Conservation (phyloP, 2,888 invertebrate species). For the Netelia fuscicornis region DNA sequence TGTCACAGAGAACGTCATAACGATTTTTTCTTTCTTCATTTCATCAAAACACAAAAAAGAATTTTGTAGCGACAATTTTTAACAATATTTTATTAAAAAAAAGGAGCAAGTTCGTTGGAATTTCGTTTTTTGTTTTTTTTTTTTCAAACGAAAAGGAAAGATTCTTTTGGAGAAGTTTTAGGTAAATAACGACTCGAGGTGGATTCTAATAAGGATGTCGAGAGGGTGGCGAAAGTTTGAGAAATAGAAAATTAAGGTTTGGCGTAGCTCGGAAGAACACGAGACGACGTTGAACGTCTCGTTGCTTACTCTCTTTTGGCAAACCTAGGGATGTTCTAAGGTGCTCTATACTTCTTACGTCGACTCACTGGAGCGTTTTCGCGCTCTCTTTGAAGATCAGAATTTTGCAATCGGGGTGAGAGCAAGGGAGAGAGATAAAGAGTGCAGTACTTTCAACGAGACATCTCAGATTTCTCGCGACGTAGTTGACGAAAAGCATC, state of each 20-base stretch:
- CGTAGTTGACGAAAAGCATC: neutral
- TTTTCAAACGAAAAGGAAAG: neutral
- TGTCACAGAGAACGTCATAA: slow-evolving; percentile 30
- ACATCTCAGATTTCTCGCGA: slow-evolving; percentile 9
- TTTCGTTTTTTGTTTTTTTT: neutral
- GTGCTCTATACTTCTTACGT: neutral
- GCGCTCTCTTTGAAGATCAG: slow-evolving; percentile 6
- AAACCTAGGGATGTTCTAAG: neutral
- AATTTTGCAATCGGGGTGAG: neutral
- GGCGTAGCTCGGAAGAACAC: slow-evolving; percentile 1
- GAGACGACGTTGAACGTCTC: slow-evolving; percentile 22
- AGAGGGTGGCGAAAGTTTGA: slow-evolving; percentile 1
- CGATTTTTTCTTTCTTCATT: neutral
- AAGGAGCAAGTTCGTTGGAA: too few relatives aligned
- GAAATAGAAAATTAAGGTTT: slow-evolving; percentile 23
- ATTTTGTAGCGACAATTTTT: too few relatives aligned
- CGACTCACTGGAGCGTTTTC: too few relatives aligned
- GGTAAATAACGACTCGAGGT: slow-evolving; percentile 1
- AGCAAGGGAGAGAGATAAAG: neutral
- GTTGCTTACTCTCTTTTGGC: slow-evolving; percentile 27
- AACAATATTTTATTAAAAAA: too few relatives aligned
- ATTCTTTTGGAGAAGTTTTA: too few relatives aligned
- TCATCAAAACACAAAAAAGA: too few relatives aligned
- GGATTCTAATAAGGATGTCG: slow-evolving; percentile 16
- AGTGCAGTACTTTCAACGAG: neutral